Conservation (phyloP, 2,797 vertebrate genomes). For the Pachyuromys duprasi region DNA sequence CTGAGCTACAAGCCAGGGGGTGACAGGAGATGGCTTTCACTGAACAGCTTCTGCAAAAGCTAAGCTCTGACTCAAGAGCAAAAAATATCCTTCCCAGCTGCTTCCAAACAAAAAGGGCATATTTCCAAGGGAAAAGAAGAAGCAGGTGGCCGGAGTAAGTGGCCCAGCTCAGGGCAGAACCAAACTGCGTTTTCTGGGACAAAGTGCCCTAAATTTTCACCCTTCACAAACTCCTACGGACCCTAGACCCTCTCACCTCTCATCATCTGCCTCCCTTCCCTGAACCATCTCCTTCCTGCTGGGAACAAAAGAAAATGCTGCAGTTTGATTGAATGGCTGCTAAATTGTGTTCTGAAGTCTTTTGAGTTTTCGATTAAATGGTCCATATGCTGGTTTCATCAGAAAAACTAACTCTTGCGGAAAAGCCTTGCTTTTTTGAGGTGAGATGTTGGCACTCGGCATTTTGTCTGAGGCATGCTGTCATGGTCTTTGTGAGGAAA, state of each 20-base stretch:
- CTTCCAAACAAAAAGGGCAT: slow-evolving; percentile 36
- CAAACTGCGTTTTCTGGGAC: rapidly evolving
- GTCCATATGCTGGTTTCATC: slow-evolving; percentile 47
- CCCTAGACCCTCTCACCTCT: background rate
- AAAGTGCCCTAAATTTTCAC: background rate
- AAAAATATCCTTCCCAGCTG: slow-evolving; percentile 60
- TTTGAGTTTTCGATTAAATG: slow-evolving; percentile 69
- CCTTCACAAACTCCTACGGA: rapidly evolving
- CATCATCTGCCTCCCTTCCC: background rate
- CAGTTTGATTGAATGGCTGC: background rate
- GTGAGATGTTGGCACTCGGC: slow-evolving; percentile 2
- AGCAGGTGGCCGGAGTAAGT: background rate
- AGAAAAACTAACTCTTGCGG: slow-evolving; percentile 63
- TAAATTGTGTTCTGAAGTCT: slow-evolving; percentile 43
- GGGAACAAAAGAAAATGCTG: background rate
- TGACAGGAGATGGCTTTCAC: slow-evolving; percentile 40
- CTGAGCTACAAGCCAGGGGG: slow-evolving; percentile 3
- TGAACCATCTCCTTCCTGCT: background rate
- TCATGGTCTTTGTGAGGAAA: slow-evolving; percentile 34
- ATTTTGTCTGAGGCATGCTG: background rate
- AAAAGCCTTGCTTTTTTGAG: slow-evolving; percentile 41
- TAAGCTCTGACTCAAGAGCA: slow-evolving; percentile 69
- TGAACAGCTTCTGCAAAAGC: slow-evolving; percentile 56
- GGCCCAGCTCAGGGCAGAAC: background rate
- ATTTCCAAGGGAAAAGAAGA: background rate